These are phyloP conservation scores for Ellobium chinense DNA, from an alignment of 2,888 invertebrate genomes.

Conservation along the genomic window DNA sequence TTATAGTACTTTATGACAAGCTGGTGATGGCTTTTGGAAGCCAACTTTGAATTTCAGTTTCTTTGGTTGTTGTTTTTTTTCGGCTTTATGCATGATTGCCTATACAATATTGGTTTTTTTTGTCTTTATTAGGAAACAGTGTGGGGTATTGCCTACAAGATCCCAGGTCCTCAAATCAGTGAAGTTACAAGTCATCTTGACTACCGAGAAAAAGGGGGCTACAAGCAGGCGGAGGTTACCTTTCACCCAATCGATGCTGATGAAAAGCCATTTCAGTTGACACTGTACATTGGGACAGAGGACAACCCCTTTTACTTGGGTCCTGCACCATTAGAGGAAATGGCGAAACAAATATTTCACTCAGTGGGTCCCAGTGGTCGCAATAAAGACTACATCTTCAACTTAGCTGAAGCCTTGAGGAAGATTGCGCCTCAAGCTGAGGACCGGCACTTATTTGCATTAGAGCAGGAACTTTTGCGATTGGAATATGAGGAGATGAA, in stretches of 20 bases:
- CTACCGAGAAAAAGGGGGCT: constrained; percentile 95
- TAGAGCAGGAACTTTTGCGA: constrained; percentile 84
- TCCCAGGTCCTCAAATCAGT: constrained; percentile 84
- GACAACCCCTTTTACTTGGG: constrained; percentile 91
- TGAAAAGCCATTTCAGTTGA: constrained; percentile 83
- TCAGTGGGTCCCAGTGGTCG: constrained; percentile 90
- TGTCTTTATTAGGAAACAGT: constrained; percentile 83
- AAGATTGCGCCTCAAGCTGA: constrained; percentile 84
- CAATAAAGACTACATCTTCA: constrained; percentile 94
- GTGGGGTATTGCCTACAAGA: constrained; percentile 95
- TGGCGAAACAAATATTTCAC: constrained; percentile 88
- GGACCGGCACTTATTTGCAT: constrained; percentile 88
- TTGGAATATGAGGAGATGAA: constrained; percentile 24
- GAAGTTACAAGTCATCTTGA: constrained; percentile 90
- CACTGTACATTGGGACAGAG: constrained; percentile 89
- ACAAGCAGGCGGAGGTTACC: constrained; percentile 85
- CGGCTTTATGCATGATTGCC: background rate
- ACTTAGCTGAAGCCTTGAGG: constrained; percentile 89
- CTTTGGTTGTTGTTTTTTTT: background rate
- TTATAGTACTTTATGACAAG: too few species aligned
- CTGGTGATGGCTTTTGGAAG: too few species aligned
- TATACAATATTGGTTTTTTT: background rate
- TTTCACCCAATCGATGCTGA: constrained; percentile 84
- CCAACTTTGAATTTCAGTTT: too few species aligned
- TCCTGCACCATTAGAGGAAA: constrained; percentile 86